Evolutionary conservation across 37 sponge, comb jelly and placozoan species (phyloP), one percentile per base, ranked within the genome.

Genomic region (Sycon ciliatum): DNA sequence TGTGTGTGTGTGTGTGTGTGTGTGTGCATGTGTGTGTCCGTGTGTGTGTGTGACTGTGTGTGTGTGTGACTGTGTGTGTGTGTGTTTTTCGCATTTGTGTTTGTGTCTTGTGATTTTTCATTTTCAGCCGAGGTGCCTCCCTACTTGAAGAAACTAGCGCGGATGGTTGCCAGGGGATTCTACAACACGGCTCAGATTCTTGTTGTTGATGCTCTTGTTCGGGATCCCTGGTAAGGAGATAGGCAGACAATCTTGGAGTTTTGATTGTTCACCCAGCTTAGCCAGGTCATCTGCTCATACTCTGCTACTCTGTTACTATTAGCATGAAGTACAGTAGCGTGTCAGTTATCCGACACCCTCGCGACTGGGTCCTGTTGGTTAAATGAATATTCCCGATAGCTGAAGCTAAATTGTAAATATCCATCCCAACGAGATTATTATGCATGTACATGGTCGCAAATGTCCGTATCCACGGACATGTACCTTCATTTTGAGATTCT

Each of bases 211-310:
- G 65, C 84, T 32, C 71, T 90, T 11, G 54, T 87, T 26, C 75
- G 38, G 22, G 77, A 90, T 40, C 84, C 79, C 29, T 90, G 91
- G 90, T 89, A 64, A 57, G 74, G 39, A n/a, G n/a, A n/a, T n/a
- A n/a, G n/a, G n/a, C n/a, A n/a, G n/a, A n/a, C n/a, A n/a, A n/a
- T n/a, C n/a, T n/a, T n/a, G n/a, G n/a, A n/a, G n/a, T n/a, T n/a
- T n/a, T n/a, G n/a, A n/a, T n/a, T n/a, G n/a, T n/a, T n/a, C n/a
- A n/a, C n/a, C n/a, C n/a, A n/a, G 56, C 33, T 1, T 1, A 3
- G 63, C 38, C 7, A 3, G 1, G 31, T 46, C 16, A 3, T 34
- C 32, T 28, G 42, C 35, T 42, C 13, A 13, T 13, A 42, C 49
- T 42, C 13, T 18, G 13, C 49, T 42, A 13, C 13, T 42, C 13